These are phyloP conservation scores for Nesoenas mayeri DNA, from an alignment of 2,113 vertebrate genomes.

Conservation along the genomic window DNA sequence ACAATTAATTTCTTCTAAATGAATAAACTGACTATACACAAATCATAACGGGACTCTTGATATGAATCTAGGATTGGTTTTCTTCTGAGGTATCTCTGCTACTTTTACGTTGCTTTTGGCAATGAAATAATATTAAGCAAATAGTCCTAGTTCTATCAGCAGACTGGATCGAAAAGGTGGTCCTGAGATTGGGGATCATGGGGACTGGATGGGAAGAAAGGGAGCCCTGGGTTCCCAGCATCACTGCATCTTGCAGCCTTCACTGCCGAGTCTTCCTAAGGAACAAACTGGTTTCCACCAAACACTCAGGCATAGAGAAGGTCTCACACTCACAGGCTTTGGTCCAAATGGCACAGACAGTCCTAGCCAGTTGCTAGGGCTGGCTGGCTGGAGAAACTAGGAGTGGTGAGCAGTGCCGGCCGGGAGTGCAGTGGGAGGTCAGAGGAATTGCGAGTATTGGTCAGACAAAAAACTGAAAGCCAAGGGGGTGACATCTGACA, in stretches of 20 bases:
- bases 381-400: neutral
- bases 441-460: neutral
- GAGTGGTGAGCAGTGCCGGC: neutral
- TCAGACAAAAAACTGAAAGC: neutral
- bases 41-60: neutral
- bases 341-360: neutral
- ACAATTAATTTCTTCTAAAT: constrained; percentile 9
- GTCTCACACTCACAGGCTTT: neutral
- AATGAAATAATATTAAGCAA: neutral
- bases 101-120: neutral
- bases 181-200: neutral
- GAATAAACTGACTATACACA: neutral
- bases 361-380: neutral
- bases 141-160: neutral
- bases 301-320: neutral
- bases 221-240: neutral
- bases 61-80: neutral
- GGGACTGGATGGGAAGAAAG: neutral
- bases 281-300: neutral
- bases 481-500: neutral
- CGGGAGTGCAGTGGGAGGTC: neutral
- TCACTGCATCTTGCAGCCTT: neutral
- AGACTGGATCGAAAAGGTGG: neutral
- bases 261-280: neutral
- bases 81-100: neutral